Conservation (phyloP, 2,888 invertebrate genomes). For the Cinara cedri region DNA sequence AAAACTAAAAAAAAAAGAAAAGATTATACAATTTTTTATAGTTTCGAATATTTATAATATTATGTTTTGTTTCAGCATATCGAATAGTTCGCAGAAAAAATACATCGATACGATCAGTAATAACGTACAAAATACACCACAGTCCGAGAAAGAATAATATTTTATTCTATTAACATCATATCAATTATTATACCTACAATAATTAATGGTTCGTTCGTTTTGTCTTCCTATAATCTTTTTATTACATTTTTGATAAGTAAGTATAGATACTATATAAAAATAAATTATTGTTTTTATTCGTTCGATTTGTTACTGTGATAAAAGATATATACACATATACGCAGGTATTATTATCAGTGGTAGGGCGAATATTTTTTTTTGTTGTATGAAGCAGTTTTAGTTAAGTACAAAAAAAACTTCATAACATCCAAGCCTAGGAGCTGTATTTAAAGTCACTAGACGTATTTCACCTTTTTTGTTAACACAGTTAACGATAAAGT, state of each 20-base stretch:
- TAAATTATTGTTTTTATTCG: not conserved
- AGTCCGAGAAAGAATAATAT: conserved; percentile 36
- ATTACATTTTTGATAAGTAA: conserved; percentile 19
- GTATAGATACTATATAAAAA: not conserved
- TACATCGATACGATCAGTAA: conserved; percentile 43
- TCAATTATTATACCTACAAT: conserved; percentile 1
- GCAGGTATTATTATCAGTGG: too few relatives aligned
- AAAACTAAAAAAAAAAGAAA: too few relatives aligned
- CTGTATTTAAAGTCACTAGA: too few relatives aligned
- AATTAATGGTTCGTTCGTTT: not conserved
- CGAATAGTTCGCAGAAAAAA: conserved; percentile 38
- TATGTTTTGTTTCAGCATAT: conserved; percentile 23
- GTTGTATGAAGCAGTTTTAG: too few relatives aligned
- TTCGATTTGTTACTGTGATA: conserved; percentile 41
- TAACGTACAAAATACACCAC: conserved; percentile 22
- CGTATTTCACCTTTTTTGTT: too few relatives aligned
- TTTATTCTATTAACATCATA: not conserved
- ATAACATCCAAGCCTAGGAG: too few relatives aligned
- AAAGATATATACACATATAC: not conserved
- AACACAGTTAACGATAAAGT: too few relatives aligned
- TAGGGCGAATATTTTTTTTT: too few relatives aligned
- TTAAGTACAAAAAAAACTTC: too few relatives aligned
- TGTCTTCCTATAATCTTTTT: conserved; percentile 50
- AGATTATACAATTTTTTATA: too few relatives aligned
- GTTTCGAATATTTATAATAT: too few relatives aligned